Conservation (phyloP, 2,113 vertebrate species). For the Pelmatolapia mariae region DNA sequence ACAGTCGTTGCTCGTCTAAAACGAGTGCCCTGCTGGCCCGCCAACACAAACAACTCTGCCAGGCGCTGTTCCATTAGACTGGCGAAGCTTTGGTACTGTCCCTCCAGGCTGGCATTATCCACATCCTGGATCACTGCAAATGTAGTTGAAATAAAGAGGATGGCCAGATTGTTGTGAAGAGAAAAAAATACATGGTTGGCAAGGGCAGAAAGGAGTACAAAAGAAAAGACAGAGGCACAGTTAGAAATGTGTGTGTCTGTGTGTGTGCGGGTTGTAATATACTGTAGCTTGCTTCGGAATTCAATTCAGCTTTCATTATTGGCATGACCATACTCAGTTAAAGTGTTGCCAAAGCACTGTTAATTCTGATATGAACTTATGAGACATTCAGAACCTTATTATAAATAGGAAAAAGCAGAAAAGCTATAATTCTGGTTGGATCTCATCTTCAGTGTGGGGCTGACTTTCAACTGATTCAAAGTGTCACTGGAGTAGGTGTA, state of each 20-base stretch:
- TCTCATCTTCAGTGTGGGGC: slow-evolving; percentile 11
- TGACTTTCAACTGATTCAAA: slow-evolving; percentile 41
- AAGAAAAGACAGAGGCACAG: neutral
- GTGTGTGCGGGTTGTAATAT: neutral
- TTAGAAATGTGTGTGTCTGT: neutral
- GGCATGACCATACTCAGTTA: neutral
- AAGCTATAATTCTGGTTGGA: slow-evolving; percentile 9
- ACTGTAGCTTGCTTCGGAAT: neutral
- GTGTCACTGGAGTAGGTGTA: slow-evolving; percentile 16
- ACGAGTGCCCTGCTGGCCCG: slow-evolving; percentile 84
- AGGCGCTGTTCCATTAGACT: slow-evolving; percentile 94
- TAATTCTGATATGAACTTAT: neutral
- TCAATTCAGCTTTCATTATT: neutral
- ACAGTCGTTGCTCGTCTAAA: slow-evolving; percentile 87
- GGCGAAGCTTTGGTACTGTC: slow-evolving; percentile 94
- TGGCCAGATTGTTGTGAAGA: slow-evolving; percentile 5
- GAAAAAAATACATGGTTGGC: neutral
- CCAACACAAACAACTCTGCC: slow-evolving; percentile 89
- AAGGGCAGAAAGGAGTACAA: neutral
- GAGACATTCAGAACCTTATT: neutral
- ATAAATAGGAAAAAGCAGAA: neutral
- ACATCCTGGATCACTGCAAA: slow-evolving; percentile 91
- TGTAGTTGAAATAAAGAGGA: neutral
- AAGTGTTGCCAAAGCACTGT: neutral
- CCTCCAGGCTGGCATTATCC: slow-evolving; percentile 83